Evolutionary conservation across 2,888 invertebrate species (phyloP), one percentile per base, ranked within the genome.

Genomic region (Drosophila nr. perissopoda): DNA sequence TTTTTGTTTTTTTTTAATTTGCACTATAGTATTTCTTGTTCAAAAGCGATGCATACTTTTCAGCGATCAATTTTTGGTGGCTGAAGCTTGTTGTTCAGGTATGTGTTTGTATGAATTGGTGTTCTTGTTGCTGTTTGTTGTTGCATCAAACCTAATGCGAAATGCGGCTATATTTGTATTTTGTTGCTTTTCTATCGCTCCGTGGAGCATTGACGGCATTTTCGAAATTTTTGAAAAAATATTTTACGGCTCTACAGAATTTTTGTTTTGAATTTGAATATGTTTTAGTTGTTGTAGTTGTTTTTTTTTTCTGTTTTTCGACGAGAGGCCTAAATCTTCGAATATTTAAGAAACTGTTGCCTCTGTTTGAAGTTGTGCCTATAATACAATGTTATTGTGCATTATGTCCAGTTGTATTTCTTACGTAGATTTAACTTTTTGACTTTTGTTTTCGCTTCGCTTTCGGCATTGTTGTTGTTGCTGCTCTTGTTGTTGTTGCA

Each of bases 381-480:
- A 42, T 49, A 60, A 73, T 57, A 51, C 64, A 62, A 33, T 69
- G 16, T 42, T 52, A 48, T 16, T 56, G 31, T 65, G 72, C 60
- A 63, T 89, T 74, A 82, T 75, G 81, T 82, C 88, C 88, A 84
- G 80, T 87, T 80, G 66, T 79, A 82, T 82, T 85, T 89, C 78
- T 83, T 87, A 74, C 88, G 89, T 79, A 89, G 76, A 81, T 86
- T 90, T 83, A 90, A 67, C 75, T 81, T 90, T 85, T 79, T 82
- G 75, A 77, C 81, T 89, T 84, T 75, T 61, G 76, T 79, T 74
- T 86, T 78, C 86, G 87, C 70, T 74, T 80, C 76, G 76, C 74
- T 82, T 82, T 87, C 81, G 88, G 76, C 71, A 66, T 74, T 62
- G 72, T 70, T 79, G 79, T 56, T 63, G 69, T 58, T 53, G 61